Base-by-base conservation (phyloP, 2,888 invertebrate genomes). In the Pocota personata region DNA sequence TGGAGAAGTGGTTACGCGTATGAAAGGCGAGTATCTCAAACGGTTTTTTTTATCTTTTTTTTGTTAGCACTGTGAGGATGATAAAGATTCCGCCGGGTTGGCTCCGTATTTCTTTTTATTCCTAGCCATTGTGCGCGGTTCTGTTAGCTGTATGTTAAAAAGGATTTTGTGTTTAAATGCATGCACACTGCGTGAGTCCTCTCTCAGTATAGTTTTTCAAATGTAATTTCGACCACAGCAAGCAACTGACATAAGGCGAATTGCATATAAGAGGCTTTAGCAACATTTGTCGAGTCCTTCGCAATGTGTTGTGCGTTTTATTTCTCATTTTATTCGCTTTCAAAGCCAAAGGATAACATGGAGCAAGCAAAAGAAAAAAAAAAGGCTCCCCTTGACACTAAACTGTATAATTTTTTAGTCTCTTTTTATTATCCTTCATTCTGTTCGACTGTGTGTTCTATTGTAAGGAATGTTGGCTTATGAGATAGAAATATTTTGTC, bases 301-400 rank as follows among this genome's bases (percentile, higher is more conserved):
- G 76, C 46, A 66, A 58, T 82, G 71, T 64, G 64, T 58, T 72
- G 52, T 83, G 72, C 66, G 67, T 83, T 78, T 67, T 60, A 71
- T 83, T 21, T 71, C 35, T 64, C 43, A 24, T 52, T 75, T 75
- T 43, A 35, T 75, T 73, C 37, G 16, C 24, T 72, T 16, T n/a
- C 16, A 55, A 73, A 73, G 83, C 62, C 83, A 83, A 73, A 79
- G 73, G 83, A 83, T 62, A 69, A 69, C 62, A 62, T 57, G 55
- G 4, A 35, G 35, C 19, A 24, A 66, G 32, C 37, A 14, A 24
- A 24, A 24, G 16, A 67, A 48, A 24, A 24, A 27, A 67, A 48
- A 67, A 50, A 66, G 52, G 21, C 60, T 67, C 12, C 64, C 73
- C 73, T 78, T 73, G 78, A 78, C 73, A 67, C 67, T 82, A 32